Conservation (phyloP, 1,140 invertebrate species). For the Cydia fagiglandana region DNA sequence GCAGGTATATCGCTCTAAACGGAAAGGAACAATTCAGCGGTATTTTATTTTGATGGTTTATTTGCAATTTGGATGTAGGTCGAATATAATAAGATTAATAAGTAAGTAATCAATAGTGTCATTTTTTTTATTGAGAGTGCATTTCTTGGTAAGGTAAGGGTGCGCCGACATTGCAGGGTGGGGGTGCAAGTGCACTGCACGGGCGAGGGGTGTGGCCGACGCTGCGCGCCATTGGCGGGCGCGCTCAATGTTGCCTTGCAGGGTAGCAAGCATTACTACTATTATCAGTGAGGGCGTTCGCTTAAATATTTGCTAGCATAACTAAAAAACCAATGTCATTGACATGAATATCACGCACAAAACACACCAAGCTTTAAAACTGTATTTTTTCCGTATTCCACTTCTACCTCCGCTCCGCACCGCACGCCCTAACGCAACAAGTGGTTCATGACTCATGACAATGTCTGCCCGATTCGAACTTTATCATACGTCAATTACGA, state of each 20-base stretch:
- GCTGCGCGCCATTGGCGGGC: slow-evolving; percentile 51
- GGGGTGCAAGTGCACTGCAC: slow-evolving; percentile 47
- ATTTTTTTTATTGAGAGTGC: not conserved
- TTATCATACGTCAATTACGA: too few relatives aligned
- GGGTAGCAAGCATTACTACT: slow-evolving; percentile 36
- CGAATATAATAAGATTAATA: too few relatives aligned
- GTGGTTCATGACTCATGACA: too few relatives aligned
- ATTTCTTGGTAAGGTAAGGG: slow-evolving; percentile 7
- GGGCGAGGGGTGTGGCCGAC: slow-evolving; percentile 55
- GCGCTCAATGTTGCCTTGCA: slow-evolving; percentile 33
- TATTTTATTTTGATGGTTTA: too few relatives aligned
- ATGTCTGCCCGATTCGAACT: too few relatives aligned
- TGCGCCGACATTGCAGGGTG: slow-evolving; percentile 35
- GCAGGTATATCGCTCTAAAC: too few relatives aligned
- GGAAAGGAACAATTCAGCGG: too few relatives aligned
- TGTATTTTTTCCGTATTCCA: not conserved
- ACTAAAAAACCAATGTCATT: not conserved
- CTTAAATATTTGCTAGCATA: not conserved
- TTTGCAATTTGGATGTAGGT: too few relatives aligned
- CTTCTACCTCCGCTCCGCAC: not conserved
- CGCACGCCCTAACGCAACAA: slow-evolving; percentile 7
- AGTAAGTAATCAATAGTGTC: not conserved
- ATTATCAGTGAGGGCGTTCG: slow-evolving; percentile 5
- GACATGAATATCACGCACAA: not conserved
- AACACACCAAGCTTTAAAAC: not conserved